phyloP scores from a whole-genome alignment of 2,113 vertebrate genomes.

The Cyanistes caeruleus region DNA sequence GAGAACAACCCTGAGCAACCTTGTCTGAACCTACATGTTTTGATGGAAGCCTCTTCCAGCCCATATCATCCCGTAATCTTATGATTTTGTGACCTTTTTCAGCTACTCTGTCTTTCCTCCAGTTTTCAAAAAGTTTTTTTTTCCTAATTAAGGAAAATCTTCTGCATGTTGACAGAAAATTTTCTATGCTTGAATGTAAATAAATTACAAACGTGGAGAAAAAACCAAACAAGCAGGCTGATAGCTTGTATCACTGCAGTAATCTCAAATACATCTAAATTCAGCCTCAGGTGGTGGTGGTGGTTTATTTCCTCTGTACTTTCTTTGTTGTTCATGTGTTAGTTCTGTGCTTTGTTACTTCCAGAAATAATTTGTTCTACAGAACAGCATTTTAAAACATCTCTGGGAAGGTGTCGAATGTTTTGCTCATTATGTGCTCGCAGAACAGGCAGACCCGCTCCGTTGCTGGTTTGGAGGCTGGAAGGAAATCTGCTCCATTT shows the following conservation, averaged over 20 bases:
- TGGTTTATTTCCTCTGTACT: neutral
- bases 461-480: neutral
- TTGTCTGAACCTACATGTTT: neutral
- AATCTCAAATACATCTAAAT: neutral
- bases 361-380: neutral
- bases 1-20: neutral
- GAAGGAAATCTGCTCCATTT: slow-evolving; percentile 17
- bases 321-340: neutral
- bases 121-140: neutral
- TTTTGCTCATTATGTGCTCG: slow-evolving; percentile 2
- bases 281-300: neutral
- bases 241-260: neutral
- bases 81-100: neutral
- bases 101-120: neutral
- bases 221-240: neutral
- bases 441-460: neutral
- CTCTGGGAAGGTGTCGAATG: neutral
- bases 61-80: fast-evolving
- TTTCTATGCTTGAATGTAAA: neutral
- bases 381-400: neutral
- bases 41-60: neutral
- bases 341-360: neutral
- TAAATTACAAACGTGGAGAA: neutral
- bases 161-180: neutral
- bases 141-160: neutral